A percentile compares a stretch with the other conserved stretches of the same genome.
Conservation (phyloP, 2,113 vertebrate species). For the Oryctolagus cuniculus region DNA sequence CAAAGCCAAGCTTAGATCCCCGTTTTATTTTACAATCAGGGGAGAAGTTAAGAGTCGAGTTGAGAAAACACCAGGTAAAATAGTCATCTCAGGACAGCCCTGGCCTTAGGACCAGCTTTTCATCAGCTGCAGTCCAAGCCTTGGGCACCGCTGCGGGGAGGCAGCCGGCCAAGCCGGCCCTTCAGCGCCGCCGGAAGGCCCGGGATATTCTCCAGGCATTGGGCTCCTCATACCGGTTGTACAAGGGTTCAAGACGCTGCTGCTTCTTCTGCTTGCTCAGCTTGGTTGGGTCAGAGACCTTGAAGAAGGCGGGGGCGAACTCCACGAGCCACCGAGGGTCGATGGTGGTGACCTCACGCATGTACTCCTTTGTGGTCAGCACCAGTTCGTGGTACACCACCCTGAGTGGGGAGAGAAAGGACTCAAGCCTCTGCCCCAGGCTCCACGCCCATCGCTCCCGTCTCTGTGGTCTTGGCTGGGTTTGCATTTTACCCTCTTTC, state of each 20-base stretch:
- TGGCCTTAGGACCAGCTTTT: background rate
- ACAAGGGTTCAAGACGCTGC: slow-evolving; percentile 96
- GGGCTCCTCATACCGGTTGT: slow-evolving; percentile 99
- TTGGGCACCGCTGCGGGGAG: background rate
- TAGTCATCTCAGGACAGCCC: background rate
- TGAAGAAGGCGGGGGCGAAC: slow-evolving; percentile 98
- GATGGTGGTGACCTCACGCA: slow-evolving; percentile 99
- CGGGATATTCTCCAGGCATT: slow-evolving; percentile 98
- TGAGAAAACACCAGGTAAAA: slow-evolving; percentile 11
- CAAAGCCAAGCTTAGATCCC: background rate
- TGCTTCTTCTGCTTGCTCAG: slow-evolving; percentile 99
- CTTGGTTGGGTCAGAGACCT: slow-evolving; percentile 98
- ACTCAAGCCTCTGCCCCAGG: background rate
- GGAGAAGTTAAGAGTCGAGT: slow-evolving; percentile 52
- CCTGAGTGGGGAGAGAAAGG: slow-evolving; percentile 84
- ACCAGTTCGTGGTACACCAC: slow-evolving; percentile 99
- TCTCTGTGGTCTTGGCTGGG: background rate
- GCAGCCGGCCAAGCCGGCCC: background rate
- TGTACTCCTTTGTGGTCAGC: slow-evolving; percentile 99
- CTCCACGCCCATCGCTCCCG: background rate
- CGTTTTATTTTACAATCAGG: slow-evolving; percentile 17
- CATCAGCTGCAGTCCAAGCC: background rate
- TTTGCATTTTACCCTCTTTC: background rate
- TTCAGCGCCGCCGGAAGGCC: slow-evolving; percentile 94
- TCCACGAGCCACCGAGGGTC: slow-evolving; percentile 99